Base-by-base conservation (phyloP, 2,797 vertebrate species). In the Sternotherus odoratus region DNA sequence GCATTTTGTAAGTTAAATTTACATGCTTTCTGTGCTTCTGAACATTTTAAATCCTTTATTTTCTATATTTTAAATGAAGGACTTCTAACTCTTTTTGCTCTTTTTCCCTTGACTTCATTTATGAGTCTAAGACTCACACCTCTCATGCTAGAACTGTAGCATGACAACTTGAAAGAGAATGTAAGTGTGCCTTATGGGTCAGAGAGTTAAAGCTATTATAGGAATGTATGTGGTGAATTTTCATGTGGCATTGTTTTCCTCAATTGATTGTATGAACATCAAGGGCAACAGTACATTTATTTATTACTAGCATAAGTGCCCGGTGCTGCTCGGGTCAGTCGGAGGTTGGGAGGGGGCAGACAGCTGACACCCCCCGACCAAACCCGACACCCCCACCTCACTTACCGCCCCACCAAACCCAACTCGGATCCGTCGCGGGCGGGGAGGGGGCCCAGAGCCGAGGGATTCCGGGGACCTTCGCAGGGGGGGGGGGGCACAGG, bases 141-240 rank as follows among this genome's bases (percentile, higher is more conserved):
- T 36, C 63, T 4, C 9, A 66, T 21, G n/a, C n/a, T 66, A 66
- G 63, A 19, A 36, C n/a, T 66, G 5, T 21, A 4, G 1, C 39
- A 3, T 2, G 88, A 83, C 48, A 88, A 63, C 2, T 4, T n/a
- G 26, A 90, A 89, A 0, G 0, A 33, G 17, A 79, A 39, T 1
- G 26, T 54, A 49, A 66, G 1, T 79, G 50, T 13, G 19, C 6
- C n/a, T 46, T 53, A 43, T 7, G 33, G 12, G 19, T 77, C 51
- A 74, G 50, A 79, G 46, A 50, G 12, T 74, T 48, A 77, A 83
- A 0, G 17, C 39, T 1, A 4, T 43, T 1, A 2, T 16, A 87
- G 79, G 36, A 82, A 53, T 82, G 74, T 0, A 1, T 53, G 39
- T 6, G n/a, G 24, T 79, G 13, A 85, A 77, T 77, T 95, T 83